Evolutionary conservation across 2,888 invertebrate genomes (phyloP).

Genomic region (Troides oblongomaculatus): DNA sequence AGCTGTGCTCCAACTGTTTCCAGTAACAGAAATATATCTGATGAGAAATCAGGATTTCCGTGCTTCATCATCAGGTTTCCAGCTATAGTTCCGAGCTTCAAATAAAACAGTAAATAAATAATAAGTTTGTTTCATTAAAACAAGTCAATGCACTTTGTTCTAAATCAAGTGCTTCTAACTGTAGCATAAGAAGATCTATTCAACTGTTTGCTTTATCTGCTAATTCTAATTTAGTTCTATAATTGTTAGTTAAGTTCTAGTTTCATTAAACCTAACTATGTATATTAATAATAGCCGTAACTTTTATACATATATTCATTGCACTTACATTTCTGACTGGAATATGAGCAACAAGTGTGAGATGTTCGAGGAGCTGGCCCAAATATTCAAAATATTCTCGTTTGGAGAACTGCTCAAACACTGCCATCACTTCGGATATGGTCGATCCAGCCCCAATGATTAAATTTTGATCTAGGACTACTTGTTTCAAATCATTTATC

Average conservation of each 20-base stretch:
- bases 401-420: conserved; percentile 61
- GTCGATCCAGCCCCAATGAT: conserved; percentile 81
- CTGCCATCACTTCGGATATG: conserved; percentile 75
- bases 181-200: too few species aligned
- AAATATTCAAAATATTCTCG: conserved; percentile 80
- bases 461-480: conserved; percentile 65
- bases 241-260: too few species aligned
- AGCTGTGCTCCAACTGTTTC: conserved; percentile 51
- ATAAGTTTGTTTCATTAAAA: too few species aligned
- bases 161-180: too few species aligned
- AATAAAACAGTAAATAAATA: not conserved
- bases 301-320: too few species aligned
- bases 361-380: conserved; percentile 80
- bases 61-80: conserved; percentile 87
- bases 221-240: too few species aligned
- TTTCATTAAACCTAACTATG: too few species aligned
- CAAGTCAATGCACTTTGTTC: too few species aligned
- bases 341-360: conserved; percentile 85
- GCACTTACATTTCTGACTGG: conserved; percentile 85
- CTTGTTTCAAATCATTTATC: conserved; percentile 76
- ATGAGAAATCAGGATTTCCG: conserved; percentile 82
- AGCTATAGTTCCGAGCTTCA: conserved; percentile 70
- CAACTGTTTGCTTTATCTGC: too few species aligned
- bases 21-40: conserved; percentile 82
- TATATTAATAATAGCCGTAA: too few species aligned